phyloP scores from a whole-genome alignment of 2,888 invertebrate genomes.

The Noctua janthina region DNA sequence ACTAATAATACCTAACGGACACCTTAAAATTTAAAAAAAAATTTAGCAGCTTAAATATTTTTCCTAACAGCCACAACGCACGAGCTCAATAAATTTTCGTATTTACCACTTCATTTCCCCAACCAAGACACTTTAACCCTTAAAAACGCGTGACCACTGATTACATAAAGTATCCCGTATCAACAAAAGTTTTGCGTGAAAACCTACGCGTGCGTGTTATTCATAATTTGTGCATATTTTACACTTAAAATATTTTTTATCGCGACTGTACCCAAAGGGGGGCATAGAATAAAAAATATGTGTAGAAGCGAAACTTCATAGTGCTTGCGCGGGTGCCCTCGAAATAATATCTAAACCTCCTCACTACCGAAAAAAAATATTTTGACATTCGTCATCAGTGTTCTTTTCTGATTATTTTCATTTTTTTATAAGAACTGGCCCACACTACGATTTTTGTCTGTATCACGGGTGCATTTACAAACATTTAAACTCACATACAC shows the following conservation, averaged over 20 bases:
- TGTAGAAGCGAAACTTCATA: not conserved
- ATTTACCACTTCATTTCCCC: slow-evolving; percentile 45
- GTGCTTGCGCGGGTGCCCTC: not conserved
- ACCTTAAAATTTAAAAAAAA: slow-evolving; percentile 2
- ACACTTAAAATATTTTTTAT: slow-evolving; percentile 73
- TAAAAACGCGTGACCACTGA: slow-evolving; percentile 65
- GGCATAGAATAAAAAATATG: not conserved
- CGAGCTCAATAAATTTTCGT: slow-evolving; percentile 20
- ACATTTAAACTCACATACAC: no score
- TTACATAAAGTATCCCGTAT: slow-evolving; percentile 63
- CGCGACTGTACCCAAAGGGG: slow-evolving; percentile 59
- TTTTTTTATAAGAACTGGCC: no score
- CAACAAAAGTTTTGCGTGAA: slow-evolving; percentile 73
- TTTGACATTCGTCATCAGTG: not conserved
- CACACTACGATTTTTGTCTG: no score
- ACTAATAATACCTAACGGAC: not conserved
- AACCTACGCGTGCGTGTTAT: slow-evolving; percentile 73
- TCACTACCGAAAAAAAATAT: not conserved
- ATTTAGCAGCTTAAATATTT: not conserved
- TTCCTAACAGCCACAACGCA: slow-evolving; percentile 29
- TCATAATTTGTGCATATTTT: slow-evolving; percentile 82
- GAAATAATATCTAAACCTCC: not conserved
- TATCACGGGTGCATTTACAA: no score
- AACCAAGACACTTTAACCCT: slow-evolving; percentile 50
- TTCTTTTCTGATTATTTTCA: not conserved